Percentiles rank a stretch among this genome's conserved stretches.
Evolutionary conservation across 1,140 invertebrate species (phyloP).

Genomic region (Drosophila nasuta): DNA sequence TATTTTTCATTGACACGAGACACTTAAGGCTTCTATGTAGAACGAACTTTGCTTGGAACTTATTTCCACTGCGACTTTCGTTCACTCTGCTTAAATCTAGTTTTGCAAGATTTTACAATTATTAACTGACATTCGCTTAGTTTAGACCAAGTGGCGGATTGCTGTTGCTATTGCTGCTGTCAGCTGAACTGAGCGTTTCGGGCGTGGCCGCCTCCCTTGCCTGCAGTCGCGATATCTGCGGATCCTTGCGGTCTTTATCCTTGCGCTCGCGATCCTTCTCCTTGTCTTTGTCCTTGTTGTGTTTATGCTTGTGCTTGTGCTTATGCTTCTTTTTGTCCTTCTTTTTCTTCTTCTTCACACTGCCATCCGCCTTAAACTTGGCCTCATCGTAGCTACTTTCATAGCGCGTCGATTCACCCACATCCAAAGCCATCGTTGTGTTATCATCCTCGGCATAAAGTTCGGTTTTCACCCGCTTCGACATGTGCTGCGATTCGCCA

Average conservation of each 20-base stretch:
- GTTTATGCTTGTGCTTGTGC: slow-evolving; percentile 92
- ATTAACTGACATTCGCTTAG: slow-evolving; percentile 39
- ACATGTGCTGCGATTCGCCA: slow-evolving; percentile 39
- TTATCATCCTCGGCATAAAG: slow-evolving; percentile 69
- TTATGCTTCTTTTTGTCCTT: slow-evolving; percentile 93
- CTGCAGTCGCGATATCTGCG: slow-evolving; percentile 80
- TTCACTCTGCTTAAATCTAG: neutral
- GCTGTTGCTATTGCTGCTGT: slow-evolving; percentile 85
- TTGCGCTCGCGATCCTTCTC: slow-evolving; percentile 85
- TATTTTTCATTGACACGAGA: neutral
- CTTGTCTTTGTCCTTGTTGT: slow-evolving; percentile 88
- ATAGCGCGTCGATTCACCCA: slow-evolving; percentile 56
- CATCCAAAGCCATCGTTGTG: slow-evolving; percentile 60
- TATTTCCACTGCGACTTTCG: neutral
- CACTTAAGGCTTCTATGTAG: neutral
- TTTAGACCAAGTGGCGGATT: slow-evolving; percentile 58
- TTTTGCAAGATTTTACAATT: neutral
- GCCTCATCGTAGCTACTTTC: slow-evolving; percentile 73
- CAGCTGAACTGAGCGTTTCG: slow-evolving; percentile 87
- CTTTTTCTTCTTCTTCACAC: slow-evolving; percentile 91
- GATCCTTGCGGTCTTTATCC: slow-evolving; percentile 85
- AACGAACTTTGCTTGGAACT: neutral
- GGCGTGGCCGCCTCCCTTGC: slow-evolving; percentile 86
- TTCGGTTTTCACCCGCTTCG: slow-evolving; percentile 62
- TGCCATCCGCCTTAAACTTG: slow-evolving; percentile 62